Evolutionary conservation across 2,888 invertebrate genomes (phyloP), one percentile per base, ranked within the genome.

Genomic region (Zaprionus lineosus): DNA sequence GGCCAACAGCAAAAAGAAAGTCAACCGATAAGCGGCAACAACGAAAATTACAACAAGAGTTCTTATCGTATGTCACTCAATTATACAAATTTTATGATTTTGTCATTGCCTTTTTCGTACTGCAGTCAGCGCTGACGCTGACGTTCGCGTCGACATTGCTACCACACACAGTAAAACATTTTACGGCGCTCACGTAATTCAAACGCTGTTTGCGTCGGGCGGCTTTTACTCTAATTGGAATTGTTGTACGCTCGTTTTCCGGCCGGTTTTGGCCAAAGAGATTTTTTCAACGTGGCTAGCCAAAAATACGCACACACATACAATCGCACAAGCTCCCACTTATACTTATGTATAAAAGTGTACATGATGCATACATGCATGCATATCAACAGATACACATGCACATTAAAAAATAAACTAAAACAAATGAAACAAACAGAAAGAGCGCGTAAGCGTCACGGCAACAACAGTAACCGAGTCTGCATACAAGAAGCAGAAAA

Each of bases 191-290:
- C 75, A 68, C 84, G 75, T 84, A 76, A 85, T 84, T 77, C 63
- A 77, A 77, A 73, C 62, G 78, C 55, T 48, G 64, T n/a, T 37
- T 39, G 61, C 48, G 39, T 50, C 43, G 41, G 12, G 14, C 50
- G 67, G 68, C 62, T 69, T 63, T 77, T 69, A 74, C 65, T 86
- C 84, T 84, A 77, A 84, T 86, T 79, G 81, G 81, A 83, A 84
- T 75, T 84, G 76, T 77, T 85, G 53, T 68, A 48, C 79, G 61
- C 57, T 37, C 57, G 50, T 81, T 86, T 78, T 75, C 86, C 86
- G 77, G 77, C 84, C 77, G 81, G 84, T 84, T 78, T 84, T 81
- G 67, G 73, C 53, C 61, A 69, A 56, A 51, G 37, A 57, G 34
- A 44, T 40, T 53, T 67, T 64, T 71, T 66, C 36, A 72, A 68